Evolutionary conservation across 2,113 vertebrate genomes (phyloP).

Genomic region (Psilopsiagon aymara): DNA sequence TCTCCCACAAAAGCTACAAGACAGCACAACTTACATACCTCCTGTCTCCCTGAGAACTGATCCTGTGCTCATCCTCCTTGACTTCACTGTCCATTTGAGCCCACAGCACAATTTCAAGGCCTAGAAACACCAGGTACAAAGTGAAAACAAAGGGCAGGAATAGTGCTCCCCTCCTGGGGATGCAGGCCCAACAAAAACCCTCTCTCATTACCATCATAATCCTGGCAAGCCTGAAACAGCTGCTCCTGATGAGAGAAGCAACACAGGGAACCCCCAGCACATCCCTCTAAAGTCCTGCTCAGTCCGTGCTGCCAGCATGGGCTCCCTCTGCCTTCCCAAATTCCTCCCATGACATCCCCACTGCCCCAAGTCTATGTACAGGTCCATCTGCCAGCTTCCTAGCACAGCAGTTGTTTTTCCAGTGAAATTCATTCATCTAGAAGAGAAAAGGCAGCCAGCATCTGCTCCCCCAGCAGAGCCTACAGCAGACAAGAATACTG

Average conservation of each 20-base stretch:
- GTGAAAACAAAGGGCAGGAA: not conserved
- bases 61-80: not conserved
- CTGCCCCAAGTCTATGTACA: not conserved
- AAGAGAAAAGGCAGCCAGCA: constrained; percentile 8
- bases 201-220: not conserved
- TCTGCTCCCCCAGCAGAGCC: not conserved
- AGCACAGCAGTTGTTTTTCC: not conserved
- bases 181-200: not conserved
- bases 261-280: not conserved
- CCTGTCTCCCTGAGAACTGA: constrained; percentile 6
- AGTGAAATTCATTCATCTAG: not conserved
- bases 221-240: not conserved
- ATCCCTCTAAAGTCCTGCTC: not conserved
- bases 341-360: not conserved
- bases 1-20: not conserved
- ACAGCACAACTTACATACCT: not conserved
- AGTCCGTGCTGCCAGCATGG: not conserved
- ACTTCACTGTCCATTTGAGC: not conserved
- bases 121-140: not conserved
- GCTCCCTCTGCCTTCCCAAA: not conserved
- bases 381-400: not conserved
- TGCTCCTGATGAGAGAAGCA: not conserved
- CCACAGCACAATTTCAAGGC: not conserved
- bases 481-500: not conserved
- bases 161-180: not conserved